Evolutionary conservation across 2,888 invertebrate species (phyloP).

Genomic region (Myopa testacea): DNA sequence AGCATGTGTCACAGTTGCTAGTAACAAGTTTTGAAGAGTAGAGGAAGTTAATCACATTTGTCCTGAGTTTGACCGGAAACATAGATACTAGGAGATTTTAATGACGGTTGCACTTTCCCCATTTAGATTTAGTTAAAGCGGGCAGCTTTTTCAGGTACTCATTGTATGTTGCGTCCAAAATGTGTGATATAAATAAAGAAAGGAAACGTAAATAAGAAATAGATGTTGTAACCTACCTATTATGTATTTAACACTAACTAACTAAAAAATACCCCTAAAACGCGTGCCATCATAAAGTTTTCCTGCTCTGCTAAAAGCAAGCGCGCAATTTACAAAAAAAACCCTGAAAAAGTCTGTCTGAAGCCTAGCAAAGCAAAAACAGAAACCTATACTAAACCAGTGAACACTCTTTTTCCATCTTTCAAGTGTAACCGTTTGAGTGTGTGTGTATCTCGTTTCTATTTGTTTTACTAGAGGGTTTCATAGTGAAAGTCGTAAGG

Average conservation of each 20-base stretch:
- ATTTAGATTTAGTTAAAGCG: background rate
- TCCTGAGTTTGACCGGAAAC: background rate
- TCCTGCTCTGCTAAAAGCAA: constrained; percentile 22
- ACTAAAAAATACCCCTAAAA: constrained; percentile 29
- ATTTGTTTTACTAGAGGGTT: background rate
- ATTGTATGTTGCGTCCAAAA: constrained; percentile 28
- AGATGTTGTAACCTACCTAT: background rate
- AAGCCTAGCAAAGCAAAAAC: constrained; percentile 32
- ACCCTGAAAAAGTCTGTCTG: constrained; percentile 14
- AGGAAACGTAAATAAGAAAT: constrained; percentile 16
- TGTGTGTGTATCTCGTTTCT: background rate
- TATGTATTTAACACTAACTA: constrained; percentile 14
- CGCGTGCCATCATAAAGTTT: constrained; percentile 38
- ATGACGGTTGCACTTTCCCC: constrained; percentile 8
- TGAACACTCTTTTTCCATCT: constrained; percentile 2
- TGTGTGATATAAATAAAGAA: constrained; percentile 34
- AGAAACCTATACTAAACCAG: background rate
- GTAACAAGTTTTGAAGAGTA: background rate
- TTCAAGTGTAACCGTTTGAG: constrained; percentile 5
- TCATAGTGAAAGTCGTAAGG: background rate
- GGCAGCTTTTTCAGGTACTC: constrained; percentile 15
- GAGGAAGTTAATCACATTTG: background rate
- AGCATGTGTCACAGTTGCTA: too few species aligned
- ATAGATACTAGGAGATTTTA: background rate
- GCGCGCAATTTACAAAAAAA: constrained; percentile 22